phyloP scores from a whole-genome alignment of 2,113 vertebrate genomes.

The Orientallactaga bullata region DNA sequence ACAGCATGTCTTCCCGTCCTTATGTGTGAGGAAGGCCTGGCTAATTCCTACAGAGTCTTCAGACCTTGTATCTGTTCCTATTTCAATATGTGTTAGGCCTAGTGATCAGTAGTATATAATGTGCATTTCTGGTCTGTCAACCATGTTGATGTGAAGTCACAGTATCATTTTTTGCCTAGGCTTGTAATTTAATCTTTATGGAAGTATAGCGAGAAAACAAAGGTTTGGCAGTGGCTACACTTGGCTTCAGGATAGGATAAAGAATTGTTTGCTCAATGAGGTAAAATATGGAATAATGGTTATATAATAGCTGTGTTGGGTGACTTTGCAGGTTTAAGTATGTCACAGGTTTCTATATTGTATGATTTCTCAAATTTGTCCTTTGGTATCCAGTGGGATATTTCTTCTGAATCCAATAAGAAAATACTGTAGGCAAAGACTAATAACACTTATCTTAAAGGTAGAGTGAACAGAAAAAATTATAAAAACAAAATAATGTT shows the following conservation, averaged over 20 bases:
- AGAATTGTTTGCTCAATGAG: conserved; percentile 28
- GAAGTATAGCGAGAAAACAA: background rate
- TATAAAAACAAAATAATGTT: background rate
- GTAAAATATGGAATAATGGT: background rate
- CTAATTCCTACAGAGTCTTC: background rate
- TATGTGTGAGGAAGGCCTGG: background rate
- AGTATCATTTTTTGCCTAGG: background rate
- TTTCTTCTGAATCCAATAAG: conserved; percentile 46
- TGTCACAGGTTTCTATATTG: conserved; percentile 70
- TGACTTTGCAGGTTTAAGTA: conserved; percentile 67
- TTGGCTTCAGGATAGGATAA: conserved; percentile 42
- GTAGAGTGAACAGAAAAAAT: background rate
- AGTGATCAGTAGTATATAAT: background rate
- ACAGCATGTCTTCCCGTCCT: background rate
- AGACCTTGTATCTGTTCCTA: background rate
- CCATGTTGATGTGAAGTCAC: background rate
- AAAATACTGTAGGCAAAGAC: conserved; percentile 54
- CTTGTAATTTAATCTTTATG: background rate
- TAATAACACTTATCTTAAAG: conserved; percentile 25
- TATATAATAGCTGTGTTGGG: background rate
- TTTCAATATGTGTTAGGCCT: background rate
- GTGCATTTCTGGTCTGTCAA: background rate
- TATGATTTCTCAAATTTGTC: conserved; percentile 52
- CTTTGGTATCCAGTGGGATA: background rate
- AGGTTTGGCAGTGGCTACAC: background rate